Base-by-base conservation (phyloP, 2,113 vertebrate species). In the Oceanites oceanicus region DNA sequence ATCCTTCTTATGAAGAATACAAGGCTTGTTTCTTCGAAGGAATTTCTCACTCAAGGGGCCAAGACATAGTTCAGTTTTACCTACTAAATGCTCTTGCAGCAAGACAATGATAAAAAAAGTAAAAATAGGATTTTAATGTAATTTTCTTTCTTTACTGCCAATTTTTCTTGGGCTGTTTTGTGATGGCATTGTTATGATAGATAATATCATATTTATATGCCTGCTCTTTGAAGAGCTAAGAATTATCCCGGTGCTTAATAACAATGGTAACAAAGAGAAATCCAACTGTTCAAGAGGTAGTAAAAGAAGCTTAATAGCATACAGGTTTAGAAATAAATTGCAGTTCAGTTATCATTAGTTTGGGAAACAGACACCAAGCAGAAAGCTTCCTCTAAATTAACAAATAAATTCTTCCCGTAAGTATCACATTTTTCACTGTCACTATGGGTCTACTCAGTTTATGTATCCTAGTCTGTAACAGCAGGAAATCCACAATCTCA, bases 1-100 rank as follows among this genome's bases (percentile, higher is more conserved):
- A 96, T 97, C 89, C 94, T 91, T 49, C 80, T 53, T 79, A 68
- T 82, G 80, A 87, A 65, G 91, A 91, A 94, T 62, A 75, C 62
- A 95, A 91, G 84, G 34, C 86, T 95, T 97, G 86, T 90, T 96
- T 92, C 84, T 92, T 90, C 5, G 1, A 70, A 86, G 62, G 80
- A 91, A 91, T 96, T 94, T 86, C 94, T 90, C 68, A 66, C 77
- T 81, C 61, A 27, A 87, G 66, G 68, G 83, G 36, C 61, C 40
- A 61, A 45, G 65, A 56, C 40, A 55, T 3, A 70, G 65, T 44
- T 71, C 53, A 34, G 80, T 88, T 91, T 88, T 66, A 91, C 59
- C 32, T 76, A 70, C 66, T 87, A 62, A 92, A 72, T 70, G 65
- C 12, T 87, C 29, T 73, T 91, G 53, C 86, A 82, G 52, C 40